These are phyloP conservation scores for Andrena minutula DNA, from an alignment of 2,888 invertebrate species.

Conservation along the genomic window DNA sequence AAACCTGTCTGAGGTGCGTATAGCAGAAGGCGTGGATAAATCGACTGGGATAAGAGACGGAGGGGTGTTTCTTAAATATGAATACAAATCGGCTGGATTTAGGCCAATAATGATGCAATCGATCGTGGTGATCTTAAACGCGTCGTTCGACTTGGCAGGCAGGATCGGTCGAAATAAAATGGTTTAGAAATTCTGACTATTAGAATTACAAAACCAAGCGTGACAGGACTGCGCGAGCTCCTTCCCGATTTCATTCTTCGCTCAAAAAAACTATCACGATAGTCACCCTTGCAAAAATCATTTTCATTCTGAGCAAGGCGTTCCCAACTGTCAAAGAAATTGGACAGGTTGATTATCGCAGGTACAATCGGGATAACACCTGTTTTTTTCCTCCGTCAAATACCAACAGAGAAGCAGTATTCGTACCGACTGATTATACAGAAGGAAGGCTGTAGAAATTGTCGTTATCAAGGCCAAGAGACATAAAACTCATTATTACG, in stretches of 20 bases:
- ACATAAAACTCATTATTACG: conserved; percentile 19
- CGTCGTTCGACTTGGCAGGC: conserved; percentile 62
- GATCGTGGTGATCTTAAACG: conserved; percentile 41
- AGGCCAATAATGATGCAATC: conserved; percentile 71
- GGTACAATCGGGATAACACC: too few species aligned
- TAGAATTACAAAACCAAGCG: conserved; percentile 79
- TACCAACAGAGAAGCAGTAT: neutral
- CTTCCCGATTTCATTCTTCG: conserved; percentile 69
- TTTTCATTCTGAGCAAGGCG: conserved; percentile 24
- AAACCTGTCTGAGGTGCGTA: neutral
- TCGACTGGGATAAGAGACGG: conserved; percentile 17
- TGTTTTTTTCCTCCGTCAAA: too few species aligned
- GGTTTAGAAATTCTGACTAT: conserved; percentile 79
- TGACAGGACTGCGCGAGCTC: conserved; percentile 72
- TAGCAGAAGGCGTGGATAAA: neutral
- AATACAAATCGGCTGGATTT: conserved; percentile 63
- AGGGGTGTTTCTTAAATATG: conserved; percentile 52
- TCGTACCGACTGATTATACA: neutral
- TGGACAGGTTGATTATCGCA: too few species aligned
- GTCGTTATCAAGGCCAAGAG: conserved; percentile 10
- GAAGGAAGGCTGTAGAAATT: neutral
- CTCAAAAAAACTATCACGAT: conserved; percentile 22
- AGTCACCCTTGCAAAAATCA: conserved; percentile 8
- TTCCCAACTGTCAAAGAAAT: too few species aligned
- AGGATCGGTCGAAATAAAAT: conserved; percentile 55